A percentile compares a stretch with the other conserved stretches of the same genome.
Conservation (phyloP, 2,797 vertebrate genomes). For the Micropoecilia bifurca region DNA sequence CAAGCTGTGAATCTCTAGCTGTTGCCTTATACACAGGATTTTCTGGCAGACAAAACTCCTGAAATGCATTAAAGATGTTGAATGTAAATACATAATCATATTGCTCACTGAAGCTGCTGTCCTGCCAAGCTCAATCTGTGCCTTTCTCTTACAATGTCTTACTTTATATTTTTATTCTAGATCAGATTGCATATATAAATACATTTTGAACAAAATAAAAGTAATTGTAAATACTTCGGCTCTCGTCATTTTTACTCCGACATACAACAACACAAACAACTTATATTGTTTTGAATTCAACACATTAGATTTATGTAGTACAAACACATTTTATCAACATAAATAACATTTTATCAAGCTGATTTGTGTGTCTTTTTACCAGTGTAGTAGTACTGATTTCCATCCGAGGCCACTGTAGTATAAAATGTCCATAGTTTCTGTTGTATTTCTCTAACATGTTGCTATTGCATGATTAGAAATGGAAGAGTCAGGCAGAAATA, state of each 20-base stretch:
- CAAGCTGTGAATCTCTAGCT: conserved; percentile 76
- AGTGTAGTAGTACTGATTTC: conserved; percentile 10
- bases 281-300: conserved; percentile 5
- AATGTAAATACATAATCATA: conserved; percentile 75
- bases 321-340: conserved; percentile 52
- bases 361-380: conserved; percentile 11
- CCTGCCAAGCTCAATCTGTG: conserved; percentile 82
- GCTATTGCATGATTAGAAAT: conserved; percentile 25
- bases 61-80: conserved; percentile 68
- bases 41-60: conserved; percentile 54
- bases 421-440: conserved; percentile 14
- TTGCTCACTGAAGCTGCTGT: conserved; percentile 80
- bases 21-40: conserved; percentile 75
- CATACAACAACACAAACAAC: neutral
- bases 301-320: conserved; percentile 46
- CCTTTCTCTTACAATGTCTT: conserved; percentile 77
- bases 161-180: conserved; percentile 77
- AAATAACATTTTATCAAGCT: conserved; percentile 51
- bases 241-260: conserved; percentile 24
- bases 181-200: conserved; percentile 63
- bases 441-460: conserved; percentile 2
- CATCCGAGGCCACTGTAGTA: conserved; percentile 52
- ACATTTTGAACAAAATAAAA: conserved; percentile 78
- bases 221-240: conserved; percentile 44
- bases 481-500: neutral